A percentile compares a stretch with the other conserved stretches of the same genome.
Evolutionary conservation across 2,797 vertebrate species (phyloP).

Genomic region (Eleutherodactylus coqui): DNA sequence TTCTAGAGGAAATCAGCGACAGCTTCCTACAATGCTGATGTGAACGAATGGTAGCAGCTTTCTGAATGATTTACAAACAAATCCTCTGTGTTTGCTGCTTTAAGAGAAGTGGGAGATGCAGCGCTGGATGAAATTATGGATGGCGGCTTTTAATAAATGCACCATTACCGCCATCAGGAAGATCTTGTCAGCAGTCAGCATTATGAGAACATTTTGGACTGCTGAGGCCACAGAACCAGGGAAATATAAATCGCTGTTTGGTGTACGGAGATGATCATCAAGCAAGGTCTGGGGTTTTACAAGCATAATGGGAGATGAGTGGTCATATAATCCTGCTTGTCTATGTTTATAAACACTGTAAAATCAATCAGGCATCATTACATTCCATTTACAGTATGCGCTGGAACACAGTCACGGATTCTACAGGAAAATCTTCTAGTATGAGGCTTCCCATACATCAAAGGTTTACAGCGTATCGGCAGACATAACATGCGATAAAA

Average conservation of each 20-base stretch:
- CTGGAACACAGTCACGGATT: neutral
- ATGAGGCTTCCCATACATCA: neutral
- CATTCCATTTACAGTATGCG: neutral
- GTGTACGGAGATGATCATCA: constrained; percentile 21
- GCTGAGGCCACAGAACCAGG: constrained; percentile 48
- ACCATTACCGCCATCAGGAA: constrained; percentile 32
- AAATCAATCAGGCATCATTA: constrained; percentile 44
- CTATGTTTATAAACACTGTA: constrained; percentile 47
- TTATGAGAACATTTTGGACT: neutral
- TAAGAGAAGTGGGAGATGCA: constrained; percentile 34
- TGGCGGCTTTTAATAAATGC: constrained; percentile 63
- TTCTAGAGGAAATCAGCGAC: too few species aligned
- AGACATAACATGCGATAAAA: neutral
- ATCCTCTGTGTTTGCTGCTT: constrained; percentile 38
- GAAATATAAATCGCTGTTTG: constrained; percentile 26
- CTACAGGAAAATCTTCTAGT: neutral
- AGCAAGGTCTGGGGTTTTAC: constrained; percentile 25
- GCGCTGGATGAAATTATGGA: constrained; percentile 53
- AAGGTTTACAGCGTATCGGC: neutral
- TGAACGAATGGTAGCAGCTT: too few species aligned
- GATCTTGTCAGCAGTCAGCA: constrained; percentile 45
- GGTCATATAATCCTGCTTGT: constrained; percentile 42
- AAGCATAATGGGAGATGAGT: constrained; percentile 30
- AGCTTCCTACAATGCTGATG: too few species aligned
- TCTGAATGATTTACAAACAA: constrained; percentile 54